Percentiles rank a stretch among this genome's conserved stretches.
Conservation (phyloP, 2,888 invertebrate genomes). For the Agriopis aurantiaria region DNA sequence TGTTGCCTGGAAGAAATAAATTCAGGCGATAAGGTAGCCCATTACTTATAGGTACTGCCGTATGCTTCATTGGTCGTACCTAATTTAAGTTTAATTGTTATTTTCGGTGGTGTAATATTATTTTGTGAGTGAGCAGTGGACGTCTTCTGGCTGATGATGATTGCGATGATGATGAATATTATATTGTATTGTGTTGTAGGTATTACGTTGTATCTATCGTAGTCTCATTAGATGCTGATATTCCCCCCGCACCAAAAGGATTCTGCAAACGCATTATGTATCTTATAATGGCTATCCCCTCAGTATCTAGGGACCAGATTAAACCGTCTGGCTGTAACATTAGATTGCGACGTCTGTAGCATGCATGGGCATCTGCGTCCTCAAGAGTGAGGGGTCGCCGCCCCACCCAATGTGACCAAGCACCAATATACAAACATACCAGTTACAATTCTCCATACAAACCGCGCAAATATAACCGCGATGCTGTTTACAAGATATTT, state of each 20-base stretch:
- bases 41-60: no score
- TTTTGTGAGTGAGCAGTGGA: no score
- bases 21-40: no score
- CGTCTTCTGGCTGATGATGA: no score
- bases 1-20: no score
- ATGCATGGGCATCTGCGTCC: constrained; percentile 78
- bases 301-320: constrained; percentile 59
- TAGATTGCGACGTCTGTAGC: constrained; percentile 38
- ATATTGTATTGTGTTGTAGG: no score
- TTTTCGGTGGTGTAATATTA: no score
- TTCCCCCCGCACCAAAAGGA: constrained; percentile 42
- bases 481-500: background rate
- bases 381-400: constrained; percentile 67
- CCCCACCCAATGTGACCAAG: constrained; percentile 52
- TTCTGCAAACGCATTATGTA: constrained; percentile 39
- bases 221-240: constrained; percentile 17
- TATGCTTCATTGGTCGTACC: no score
- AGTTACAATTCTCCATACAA: constrained; percentile 12
- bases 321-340: constrained; percentile 46
- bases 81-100: no score
- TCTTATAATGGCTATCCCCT: constrained; percentile 47
- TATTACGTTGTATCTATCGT: background rate
- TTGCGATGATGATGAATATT: no score
- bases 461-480: background rate
- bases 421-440: constrained; percentile 10